Percentiles rank a stretch among this genome's conserved stretches.
These are phyloP conservation scores for Rhinoderma darwinii DNA, from an alignment of 2,113 vertebrate species.

Conservation along the genomic window DNA sequence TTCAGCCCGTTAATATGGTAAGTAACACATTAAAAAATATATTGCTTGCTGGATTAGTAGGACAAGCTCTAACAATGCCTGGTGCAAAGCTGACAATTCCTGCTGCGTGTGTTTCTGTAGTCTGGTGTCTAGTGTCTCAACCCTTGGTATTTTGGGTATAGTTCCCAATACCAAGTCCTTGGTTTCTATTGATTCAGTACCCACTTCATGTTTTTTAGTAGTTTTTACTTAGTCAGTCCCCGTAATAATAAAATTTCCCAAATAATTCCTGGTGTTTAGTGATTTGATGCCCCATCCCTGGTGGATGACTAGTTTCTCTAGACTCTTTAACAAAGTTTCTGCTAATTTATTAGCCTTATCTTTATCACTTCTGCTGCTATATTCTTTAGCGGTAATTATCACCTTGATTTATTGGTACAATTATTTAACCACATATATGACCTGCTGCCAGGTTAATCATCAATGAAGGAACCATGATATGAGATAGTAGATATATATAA, in stretches of 20 bases:
- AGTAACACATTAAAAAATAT: neutral
- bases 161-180: neutral
- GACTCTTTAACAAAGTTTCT: neutral
- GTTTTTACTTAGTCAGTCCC: neutral
- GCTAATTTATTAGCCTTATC: neutral
- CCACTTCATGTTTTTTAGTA: neutral
- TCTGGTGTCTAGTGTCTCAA: neutral
- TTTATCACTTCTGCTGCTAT: neutral
- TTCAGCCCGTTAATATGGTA: neutral
- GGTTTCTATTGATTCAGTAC: neutral
- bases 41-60: neutral
- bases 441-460: neutral
- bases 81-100: too few relatives aligned
- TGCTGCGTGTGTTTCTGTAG: neutral
- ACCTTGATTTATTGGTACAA: neutral
- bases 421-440: neutral
- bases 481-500: neutral
- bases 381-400: neutral
- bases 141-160: neutral
- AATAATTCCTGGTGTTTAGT: too few relatives aligned
- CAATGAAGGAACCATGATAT: neutral
- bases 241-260: too few relatives aligned
- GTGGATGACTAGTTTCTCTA: too few relatives aligned
- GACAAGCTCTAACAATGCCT: too few relatives aligned
- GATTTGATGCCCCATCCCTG: too few relatives aligned